Conservation (phyloP, 2,888 invertebrate species). For the Hypena proboscidalis region DNA sequence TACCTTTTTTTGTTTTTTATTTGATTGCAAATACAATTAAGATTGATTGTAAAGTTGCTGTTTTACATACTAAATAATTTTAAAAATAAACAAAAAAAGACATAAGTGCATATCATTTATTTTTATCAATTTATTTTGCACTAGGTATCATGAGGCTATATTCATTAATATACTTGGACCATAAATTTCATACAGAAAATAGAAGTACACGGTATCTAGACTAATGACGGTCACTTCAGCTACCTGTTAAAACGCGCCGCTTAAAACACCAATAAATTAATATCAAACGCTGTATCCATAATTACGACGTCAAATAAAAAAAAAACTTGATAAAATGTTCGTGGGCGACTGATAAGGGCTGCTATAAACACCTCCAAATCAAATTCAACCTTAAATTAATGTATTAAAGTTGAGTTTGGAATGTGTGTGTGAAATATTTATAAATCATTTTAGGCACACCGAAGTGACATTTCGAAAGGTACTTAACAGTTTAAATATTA, state of each 20-base stretch:
- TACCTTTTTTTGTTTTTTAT: too few species aligned
- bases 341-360: constrained; percentile 43
- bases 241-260: constrained; percentile 5
- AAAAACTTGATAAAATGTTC: constrained; percentile 25
- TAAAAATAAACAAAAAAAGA: too few species aligned
- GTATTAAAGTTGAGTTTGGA: constrained; percentile 3
- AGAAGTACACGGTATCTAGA: not conserved
- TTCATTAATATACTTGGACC: too few species aligned
- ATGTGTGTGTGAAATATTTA: not conserved
- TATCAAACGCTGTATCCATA: constrained; percentile 24
- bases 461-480: constrained; percentile 35
- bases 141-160: too few species aligned
- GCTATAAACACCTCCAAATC: constrained; percentile 2
- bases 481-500: constrained; percentile 55
- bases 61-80: too few species aligned
- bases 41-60: too few species aligned
- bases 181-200: too few species aligned
- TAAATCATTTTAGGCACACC: constrained; percentile 42
- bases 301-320: constrained; percentile 39
- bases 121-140: too few species aligned
- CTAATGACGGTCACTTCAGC: not conserved
- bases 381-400: not conserved
- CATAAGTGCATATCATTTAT: too few species aligned
- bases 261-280: constrained; percentile 27
- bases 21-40: too few species aligned